These are phyloP conservation scores for Tetranychus piercei DNA, from an alignment of 2,888 invertebrate species.

Conservation along the genomic window DNA sequence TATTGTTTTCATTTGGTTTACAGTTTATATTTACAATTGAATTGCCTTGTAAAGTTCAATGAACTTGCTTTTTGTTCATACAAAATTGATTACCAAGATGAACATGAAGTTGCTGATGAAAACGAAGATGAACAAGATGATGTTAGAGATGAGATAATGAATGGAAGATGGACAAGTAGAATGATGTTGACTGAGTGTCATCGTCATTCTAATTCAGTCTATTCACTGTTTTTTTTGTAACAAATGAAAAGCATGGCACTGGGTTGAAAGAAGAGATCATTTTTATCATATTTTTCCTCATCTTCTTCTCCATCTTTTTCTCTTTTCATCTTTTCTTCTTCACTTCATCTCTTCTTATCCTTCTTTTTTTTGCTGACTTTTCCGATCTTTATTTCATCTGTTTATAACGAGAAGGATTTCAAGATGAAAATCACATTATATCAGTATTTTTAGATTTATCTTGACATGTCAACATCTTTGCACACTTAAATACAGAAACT, in stretches of 20 bases:
- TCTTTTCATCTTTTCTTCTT: not conserved
- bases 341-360: not conserved
- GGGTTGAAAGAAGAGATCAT: not conserved
- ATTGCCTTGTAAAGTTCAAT: no score
- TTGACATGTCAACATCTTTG: not conserved
- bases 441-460: not conserved
- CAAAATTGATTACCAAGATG: no score
- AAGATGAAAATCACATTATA: not conserved
- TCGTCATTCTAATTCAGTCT: not conserved
- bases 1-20: no score
- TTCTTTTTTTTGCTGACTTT: not conserved
- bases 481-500: no score
- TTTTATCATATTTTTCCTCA: not conserved
- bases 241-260: not conserved
- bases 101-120: no score
- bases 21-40: no score
- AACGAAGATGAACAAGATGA: no score
- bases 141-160: no score
- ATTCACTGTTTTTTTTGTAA: not conserved
- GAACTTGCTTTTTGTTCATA: no score
- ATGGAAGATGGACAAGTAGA: not conserved
- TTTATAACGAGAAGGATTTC: not conserved
- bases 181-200: not conserved
- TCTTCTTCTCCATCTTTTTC: constrained; percentile 1
- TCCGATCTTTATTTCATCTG: not conserved